These are phyloP conservation scores for Bagarius yarrelli DNA, from an alignment of 2,113 vertebrate genomes.

Conservation along the genomic window DNA sequence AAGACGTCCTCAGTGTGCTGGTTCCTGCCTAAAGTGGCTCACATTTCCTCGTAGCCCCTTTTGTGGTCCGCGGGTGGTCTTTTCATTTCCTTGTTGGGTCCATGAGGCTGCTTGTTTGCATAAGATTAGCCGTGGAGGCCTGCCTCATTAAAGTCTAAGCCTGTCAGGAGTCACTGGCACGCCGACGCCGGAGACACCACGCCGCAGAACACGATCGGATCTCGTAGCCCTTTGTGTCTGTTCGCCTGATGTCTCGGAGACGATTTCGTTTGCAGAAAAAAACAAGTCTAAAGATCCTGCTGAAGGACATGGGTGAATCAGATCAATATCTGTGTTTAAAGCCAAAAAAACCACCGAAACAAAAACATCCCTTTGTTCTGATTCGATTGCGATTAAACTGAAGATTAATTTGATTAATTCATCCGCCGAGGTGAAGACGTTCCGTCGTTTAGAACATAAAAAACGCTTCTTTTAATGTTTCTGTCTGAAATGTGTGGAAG, in stretches of 20 bases:
- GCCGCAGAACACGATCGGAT: not conserved
- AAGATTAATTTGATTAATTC: too few relatives aligned
- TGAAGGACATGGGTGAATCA: not conserved
- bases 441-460: too few relatives aligned
- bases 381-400: not conserved
- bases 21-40: constrained; percentile 42
- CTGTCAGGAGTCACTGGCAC: constrained; percentile 43
- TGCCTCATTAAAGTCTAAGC: constrained; percentile 52
- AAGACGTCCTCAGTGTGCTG: constrained; percentile 45
- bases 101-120: constrained; percentile 63
- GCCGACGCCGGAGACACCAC: not conserved
- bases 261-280: not conserved
- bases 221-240: not conserved
- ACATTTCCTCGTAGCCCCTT: constrained; percentile 36
- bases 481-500: not conserved
- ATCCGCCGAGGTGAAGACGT: too few relatives aligned
- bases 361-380: not conserved
- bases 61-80: constrained; percentile 64
- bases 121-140: constrained; percentile 56
- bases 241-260: not conserved
- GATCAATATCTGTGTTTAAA: not conserved
- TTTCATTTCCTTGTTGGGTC: constrained; percentile 64
- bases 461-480: too few relatives aligned
- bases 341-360: not conserved
- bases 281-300: not conserved